These are phyloP conservation scores for Zosterops hypoxanthus DNA, from an alignment of 2,113 vertebrate genomes.

Conservation along the genomic window DNA sequence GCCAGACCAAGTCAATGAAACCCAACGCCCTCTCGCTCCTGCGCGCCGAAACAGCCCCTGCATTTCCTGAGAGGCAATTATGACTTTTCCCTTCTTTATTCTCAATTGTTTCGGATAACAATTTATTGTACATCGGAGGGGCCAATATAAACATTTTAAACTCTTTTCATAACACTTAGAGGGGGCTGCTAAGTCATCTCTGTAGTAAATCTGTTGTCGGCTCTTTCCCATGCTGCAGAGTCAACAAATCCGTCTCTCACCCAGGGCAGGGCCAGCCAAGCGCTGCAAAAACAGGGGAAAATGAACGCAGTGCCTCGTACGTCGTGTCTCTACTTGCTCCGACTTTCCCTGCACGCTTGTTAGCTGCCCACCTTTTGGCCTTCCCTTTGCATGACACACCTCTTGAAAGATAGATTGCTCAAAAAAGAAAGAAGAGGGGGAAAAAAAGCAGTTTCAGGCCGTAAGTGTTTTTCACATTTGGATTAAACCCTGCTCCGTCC, in stretches of 20 bases:
- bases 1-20: constrained; percentile 79
- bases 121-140: constrained; percentile 61
- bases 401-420: background rate
- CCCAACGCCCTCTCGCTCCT: constrained; percentile 68
- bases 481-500: background rate
- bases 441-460: background rate
- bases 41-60: constrained; percentile 50
- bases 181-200: constrained; percentile 59
- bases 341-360: background rate
- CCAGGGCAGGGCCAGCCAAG: constrained; percentile 18
- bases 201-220: constrained; percentile 59
- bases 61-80: constrained; percentile 73
- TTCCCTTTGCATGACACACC: background rate
- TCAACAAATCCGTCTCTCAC: constrained; percentile 49
- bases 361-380: background rate
- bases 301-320: background rate
- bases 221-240: constrained; percentile 69
- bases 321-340: background rate
- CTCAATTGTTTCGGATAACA: constrained; percentile 73
- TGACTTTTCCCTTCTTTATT: constrained; percentile 72
- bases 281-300: constrained; percentile 30
- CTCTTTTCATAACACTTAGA: constrained; percentile 57
- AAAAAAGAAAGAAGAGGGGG: background rate
- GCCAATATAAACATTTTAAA: constrained; percentile 64
- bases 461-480: background rate